Conservation (phyloP, 2,888 invertebrate species). For the Tenodera sinensis region DNA sequence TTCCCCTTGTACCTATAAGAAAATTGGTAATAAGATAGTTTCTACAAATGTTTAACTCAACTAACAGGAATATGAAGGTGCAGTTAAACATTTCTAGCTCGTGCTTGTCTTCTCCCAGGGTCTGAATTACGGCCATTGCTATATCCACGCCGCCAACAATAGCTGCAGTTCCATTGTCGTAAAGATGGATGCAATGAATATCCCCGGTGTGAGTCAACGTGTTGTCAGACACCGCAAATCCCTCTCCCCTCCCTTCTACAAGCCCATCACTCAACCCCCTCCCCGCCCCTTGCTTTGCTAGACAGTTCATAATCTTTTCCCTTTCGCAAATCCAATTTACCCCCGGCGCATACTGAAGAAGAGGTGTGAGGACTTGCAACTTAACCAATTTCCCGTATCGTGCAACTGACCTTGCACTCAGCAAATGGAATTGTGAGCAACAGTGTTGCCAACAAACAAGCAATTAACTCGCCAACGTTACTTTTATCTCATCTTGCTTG, state of each 20-base stretch:
- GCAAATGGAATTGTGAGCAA: background rate
- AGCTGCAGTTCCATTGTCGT: background rate
- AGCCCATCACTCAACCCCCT: background rate
- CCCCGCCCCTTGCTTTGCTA: background rate
- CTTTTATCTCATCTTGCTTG: background rate
- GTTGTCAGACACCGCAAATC: conserved; percentile 15
- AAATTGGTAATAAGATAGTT: too few species aligned
- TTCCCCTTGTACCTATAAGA: too few species aligned
- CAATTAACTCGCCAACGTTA: background rate
- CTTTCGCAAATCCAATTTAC: conserved; percentile 25
- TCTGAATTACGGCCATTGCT: background rate
- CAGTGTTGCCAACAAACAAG: background rate
- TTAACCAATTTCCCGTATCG: background rate
- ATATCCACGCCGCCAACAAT: background rate
- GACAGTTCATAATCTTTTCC: conserved; percentile 23
- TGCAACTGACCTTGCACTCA: background rate
- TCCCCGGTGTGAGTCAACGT: conserved; percentile 2
- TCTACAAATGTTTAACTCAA: too few species aligned
- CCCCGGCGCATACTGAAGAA: background rate
- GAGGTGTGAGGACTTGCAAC: background rate
- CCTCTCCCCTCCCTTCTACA: background rate
- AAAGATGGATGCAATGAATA: background rate
- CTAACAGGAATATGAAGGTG: too few species aligned
- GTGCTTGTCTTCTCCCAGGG: too few species aligned
- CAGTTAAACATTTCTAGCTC: too few species aligned